A percentile compares a stretch with the other conserved stretches of the same genome.
These are phyloP conservation scores for Buphagus erythrorhynchus DNA, from an alignment of 2,797 vertebrate genomes.

Conservation along the genomic window DNA sequence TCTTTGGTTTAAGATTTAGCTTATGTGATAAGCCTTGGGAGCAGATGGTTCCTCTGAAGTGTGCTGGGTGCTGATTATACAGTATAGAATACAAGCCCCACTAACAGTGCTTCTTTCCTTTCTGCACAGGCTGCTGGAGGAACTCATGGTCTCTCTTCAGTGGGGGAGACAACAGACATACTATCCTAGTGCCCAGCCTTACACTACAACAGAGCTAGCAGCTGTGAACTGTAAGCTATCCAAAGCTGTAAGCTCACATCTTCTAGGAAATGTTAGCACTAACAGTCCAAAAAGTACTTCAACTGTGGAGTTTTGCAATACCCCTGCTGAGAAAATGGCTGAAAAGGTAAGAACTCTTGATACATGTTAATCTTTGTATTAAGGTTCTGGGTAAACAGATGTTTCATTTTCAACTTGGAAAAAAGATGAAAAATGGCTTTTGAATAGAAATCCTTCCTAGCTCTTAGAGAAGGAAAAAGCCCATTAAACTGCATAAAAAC, in stretches of 20 bases:
- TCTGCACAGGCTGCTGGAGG: constrained; percentile 87
- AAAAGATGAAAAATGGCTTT: neutral
- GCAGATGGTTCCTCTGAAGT: neutral
- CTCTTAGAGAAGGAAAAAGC: neutral
- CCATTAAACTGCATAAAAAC: neutral
- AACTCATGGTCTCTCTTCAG: constrained; percentile 92
- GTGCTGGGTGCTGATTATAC: neutral
- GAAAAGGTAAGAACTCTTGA: constrained; percentile 84
- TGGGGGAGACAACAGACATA: constrained; percentile 96
- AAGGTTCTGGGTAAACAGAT: neutral
- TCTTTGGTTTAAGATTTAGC: neutral
- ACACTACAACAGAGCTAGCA: constrained; percentile 89
- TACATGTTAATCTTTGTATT: neutral
- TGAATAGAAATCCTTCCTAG: neutral
- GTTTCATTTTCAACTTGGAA: neutral
- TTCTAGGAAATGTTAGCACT: constrained; percentile 85
- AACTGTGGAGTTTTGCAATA: constrained; percentile 85
- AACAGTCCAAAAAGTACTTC: constrained; percentile 69
- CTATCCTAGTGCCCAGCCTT: constrained; percentile 87
- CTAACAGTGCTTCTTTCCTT: neutral
- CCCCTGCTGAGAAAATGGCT: constrained; percentile 97
- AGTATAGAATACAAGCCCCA: neutral
- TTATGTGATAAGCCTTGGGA: neutral
- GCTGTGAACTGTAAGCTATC: constrained; percentile 88
- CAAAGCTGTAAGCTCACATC: constrained; percentile 88